These are phyloP conservation scores for Melanocharis versteri DNA, from an alignment of 2,113 vertebrate genomes.

Conservation along the genomic window DNA sequence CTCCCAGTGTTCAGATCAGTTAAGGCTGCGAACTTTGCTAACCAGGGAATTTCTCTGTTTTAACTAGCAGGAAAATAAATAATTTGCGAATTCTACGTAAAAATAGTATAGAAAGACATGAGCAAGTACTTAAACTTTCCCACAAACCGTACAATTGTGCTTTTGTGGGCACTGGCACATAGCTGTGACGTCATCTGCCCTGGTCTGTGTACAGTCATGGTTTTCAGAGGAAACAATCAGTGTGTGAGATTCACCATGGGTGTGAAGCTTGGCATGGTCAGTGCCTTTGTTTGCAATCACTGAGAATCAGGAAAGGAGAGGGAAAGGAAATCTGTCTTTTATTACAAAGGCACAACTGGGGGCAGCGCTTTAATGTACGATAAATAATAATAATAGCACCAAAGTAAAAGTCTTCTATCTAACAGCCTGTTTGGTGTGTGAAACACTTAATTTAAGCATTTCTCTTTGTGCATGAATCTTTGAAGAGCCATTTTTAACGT, in stretches of 20 bases:
- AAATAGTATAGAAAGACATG: neutral
- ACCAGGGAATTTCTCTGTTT: neutral
- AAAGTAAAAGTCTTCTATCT: neutral
- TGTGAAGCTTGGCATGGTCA: neutral
- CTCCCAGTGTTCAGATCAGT: neutral
- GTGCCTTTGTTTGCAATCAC: neutral
- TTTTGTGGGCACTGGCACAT: neutral
- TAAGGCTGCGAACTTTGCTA: accelerated
- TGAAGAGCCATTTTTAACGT: neutral
- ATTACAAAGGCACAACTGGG: neutral
- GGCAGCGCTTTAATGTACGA: neutral
- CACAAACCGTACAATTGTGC: accelerated
- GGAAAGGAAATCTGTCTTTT: neutral
- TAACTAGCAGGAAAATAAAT: neutral
- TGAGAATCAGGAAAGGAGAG: neutral
- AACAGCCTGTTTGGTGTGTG: neutral
- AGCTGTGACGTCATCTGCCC: neutral
- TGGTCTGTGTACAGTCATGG: neutral
- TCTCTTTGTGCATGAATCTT: neutral
- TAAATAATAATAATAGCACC: neutral
- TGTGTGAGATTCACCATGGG: neutral
- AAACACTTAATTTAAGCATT: neutral
- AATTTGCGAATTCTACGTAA: neutral
- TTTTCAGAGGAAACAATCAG: neutral
- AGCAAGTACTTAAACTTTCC: neutral